Evolutionary conservation across 1,140 invertebrate species (phyloP).

Genomic region (Paramacrobiotus metropolitanus): DNA sequence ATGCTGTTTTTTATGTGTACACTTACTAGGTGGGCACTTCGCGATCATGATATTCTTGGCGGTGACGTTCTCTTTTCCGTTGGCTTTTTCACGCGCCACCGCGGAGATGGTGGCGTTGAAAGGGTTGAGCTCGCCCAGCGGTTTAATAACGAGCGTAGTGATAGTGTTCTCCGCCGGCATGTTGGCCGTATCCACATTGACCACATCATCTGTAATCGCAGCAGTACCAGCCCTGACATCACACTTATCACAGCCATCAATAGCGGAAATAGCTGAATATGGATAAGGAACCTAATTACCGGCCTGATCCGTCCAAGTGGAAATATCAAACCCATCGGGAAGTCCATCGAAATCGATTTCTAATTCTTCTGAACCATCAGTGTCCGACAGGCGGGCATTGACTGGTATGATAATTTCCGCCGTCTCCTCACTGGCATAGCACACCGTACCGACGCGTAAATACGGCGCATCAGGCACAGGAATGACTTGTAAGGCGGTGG

Average conservation of each 20-base stretch:
- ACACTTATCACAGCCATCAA: too few species aligned
- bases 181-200: too few species aligned
- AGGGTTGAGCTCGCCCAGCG: background rate
- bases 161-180: too few species aligned
- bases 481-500: background rate
- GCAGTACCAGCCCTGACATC: too few species aligned
- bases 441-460: background rate
- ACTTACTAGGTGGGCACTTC: background rate
- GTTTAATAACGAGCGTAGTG: background rate
- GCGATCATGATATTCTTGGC: background rate
- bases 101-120: background rate
- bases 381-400: background rate
- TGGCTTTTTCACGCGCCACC: background rate
- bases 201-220: too few species aligned
- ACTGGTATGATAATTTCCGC: background rate
- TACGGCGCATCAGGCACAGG: background rate
- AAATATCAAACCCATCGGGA: slow-evolving; percentile 1
- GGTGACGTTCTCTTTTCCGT: background rate
- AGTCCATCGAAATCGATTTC: background rate
- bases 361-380: background rate
- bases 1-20: too few species aligned
- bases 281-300: background rate
- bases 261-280: too few species aligned
- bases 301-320: background rate
- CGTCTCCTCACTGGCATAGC: background rate